Evolutionary conservation across 2,113 vertebrate species (phyloP), one percentile per base, ranked within the genome.

Genomic region (Tonatia bakeri): DNA sequence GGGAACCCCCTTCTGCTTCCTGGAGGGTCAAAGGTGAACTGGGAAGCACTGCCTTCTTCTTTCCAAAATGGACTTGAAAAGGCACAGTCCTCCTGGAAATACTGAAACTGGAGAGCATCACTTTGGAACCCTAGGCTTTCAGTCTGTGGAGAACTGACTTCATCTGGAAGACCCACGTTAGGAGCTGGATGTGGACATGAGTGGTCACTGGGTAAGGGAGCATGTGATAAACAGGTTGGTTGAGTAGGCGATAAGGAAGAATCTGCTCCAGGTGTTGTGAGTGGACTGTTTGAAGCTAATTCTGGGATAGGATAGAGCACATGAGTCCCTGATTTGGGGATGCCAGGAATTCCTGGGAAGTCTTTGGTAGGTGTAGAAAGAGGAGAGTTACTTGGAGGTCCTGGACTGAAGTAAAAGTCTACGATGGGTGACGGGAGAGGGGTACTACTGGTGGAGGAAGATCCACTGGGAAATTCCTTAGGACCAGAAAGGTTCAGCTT

Each of bases 51-150:
- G 26, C 96, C 97, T 19, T 98, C 98, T 54, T 98, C 99, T 88
- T 98, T 98, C 99, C 99, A 99, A 98, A 99, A 99, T 5, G 99
- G 99, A 96, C 99, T 99, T 50, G 98, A 99, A 97, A 99, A 99
- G 92, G 99, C 98, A 83, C 98, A 99, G 94, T 98, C 98, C 0
- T 98, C 98, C 95, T 95, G 98, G 95, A 99, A 99, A 92, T 98
- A 98, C 0, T 98, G 98, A 95, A 99, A 99, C 16, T 77, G 40
- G 61, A 64, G 92, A 0, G 72, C 24, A 61, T 95, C 77, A 0
- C 72, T 87, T 0, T 72, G 93, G 31, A 90, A 92, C 52, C 72
- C 96, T 36, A 43, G 90, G 91, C 64, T 94, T 90, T 92, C 98
- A 47, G 96, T 59, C 1, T 20, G 87, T 17, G 84, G 90, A 82